These are phyloP conservation scores for Drosophila eohydei DNA, from an alignment of 2,888 invertebrate genomes.

Conservation along the genomic window DNA sequence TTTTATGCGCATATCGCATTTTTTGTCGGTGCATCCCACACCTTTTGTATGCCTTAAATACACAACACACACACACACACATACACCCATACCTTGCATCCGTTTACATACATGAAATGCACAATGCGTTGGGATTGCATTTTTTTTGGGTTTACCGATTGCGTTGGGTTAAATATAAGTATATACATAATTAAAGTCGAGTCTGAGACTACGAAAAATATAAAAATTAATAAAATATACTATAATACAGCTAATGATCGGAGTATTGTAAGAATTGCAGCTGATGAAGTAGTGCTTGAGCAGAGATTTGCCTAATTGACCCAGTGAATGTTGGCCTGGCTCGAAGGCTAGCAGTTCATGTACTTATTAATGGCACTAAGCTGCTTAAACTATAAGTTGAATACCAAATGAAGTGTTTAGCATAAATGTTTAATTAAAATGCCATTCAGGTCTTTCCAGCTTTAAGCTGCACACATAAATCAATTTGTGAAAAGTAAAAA, in stretches of 20 bases:
- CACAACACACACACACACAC: slow-evolving; percentile 25
- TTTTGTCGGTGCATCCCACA: slow-evolving; percentile 78
- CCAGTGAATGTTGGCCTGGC: not conserved
- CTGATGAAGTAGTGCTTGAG: not conserved
- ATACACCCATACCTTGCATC: slow-evolving; percentile 1
- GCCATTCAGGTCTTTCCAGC: no score
- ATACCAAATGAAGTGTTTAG: no score
- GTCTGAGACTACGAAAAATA: slow-evolving; percentile 19
- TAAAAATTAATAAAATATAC: not conserved
- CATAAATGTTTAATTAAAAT: no score
- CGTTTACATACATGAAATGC: slow-evolving; percentile 21
- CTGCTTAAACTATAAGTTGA: no score
- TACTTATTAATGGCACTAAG: not conserved
- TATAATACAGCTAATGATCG: slow-evolving; percentile 1
- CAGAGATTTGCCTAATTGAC: not conserved
- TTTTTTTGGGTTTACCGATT: slow-evolving; percentile 43
- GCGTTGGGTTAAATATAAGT: slow-evolving; percentile 25
- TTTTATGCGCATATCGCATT: slow-evolving; percentile 74
- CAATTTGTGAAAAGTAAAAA: no score
- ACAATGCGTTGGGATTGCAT: slow-evolving; percentile 41
- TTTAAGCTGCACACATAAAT: no score
- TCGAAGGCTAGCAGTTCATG: not conserved
- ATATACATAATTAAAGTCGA: slow-evolving; percentile 32
- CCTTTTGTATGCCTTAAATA: slow-evolving; percentile 54
- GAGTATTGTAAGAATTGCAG: not conserved